Percentiles rank a stretch among this genome's conserved stretches.
Evolutionary conservation across 2,113 vertebrate species (phyloP).

Genomic region (Sisor rabdophorus): DNA sequence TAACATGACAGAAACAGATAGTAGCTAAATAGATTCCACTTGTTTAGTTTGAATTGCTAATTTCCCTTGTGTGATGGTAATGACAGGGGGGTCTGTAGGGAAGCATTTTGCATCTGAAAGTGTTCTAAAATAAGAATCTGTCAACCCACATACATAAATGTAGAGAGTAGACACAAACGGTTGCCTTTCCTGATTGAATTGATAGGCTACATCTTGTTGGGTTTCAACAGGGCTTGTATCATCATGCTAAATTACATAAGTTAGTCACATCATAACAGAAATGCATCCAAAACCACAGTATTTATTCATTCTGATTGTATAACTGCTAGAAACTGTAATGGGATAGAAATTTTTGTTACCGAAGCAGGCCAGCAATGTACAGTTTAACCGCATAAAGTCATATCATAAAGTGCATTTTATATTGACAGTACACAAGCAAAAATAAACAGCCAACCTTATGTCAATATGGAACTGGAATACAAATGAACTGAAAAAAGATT

Average conservation of each 20-base stretch:
- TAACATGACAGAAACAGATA: conserved; percentile 19
- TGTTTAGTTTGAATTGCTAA: conserved; percentile 44
- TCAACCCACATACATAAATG: conserved; percentile 36
- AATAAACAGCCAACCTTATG: no score
- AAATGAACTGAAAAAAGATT: not conserved
- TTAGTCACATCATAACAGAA: not conserved
- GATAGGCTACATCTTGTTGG: not conserved
- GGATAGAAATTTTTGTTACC: not conserved
- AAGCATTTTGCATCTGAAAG: conserved; percentile 43
- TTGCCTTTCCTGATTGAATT: conserved; percentile 4
- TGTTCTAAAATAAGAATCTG: conserved; percentile 38
- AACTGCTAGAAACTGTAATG: not conserved
- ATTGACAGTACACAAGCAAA: not conserved
- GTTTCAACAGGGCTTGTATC: not conserved
- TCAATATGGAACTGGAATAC: no score
- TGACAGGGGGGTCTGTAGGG: conserved; percentile 10
- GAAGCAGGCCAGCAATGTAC: not conserved
- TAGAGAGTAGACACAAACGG: not conserved
- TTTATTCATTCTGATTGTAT: not conserved
- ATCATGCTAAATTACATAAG: not conserved
- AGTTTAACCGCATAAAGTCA: not conserved
- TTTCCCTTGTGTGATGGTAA: conserved; percentile 29
- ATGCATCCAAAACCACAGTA: not conserved
- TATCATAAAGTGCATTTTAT: not conserved
- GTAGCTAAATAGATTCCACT: conserved; percentile 30